Percentiles rank a stretch among this genome's conserved stretches.
Evolutionary conservation across 2,797 vertebrate genomes (phyloP).

Genomic region (Poliocrania exsul): DNA sequence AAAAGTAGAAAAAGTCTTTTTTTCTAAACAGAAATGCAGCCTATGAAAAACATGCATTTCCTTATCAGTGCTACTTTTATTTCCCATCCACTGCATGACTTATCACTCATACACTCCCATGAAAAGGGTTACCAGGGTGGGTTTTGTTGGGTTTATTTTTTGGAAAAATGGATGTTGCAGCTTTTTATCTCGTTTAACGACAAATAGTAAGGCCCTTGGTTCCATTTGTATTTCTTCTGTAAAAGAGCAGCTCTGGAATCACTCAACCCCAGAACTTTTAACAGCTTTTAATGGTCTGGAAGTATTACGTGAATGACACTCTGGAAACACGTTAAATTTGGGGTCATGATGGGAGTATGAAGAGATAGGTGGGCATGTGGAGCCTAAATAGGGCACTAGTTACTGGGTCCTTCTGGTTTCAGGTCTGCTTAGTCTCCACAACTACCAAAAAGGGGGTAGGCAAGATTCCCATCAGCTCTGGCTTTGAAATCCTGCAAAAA

Average conservation of each 20-base stretch:
- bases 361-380: not conserved
- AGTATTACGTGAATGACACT: conserved; percentile 42
- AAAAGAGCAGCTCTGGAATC: conserved; percentile 65
- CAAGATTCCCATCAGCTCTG: conserved; percentile 29
- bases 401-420: not conserved
- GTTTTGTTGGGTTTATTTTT: conserved; percentile 7
- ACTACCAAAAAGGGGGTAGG: not conserved
- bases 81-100: conserved; percentile 65
- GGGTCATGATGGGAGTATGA: not conserved
- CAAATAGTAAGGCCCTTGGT: conserved; percentile 79
- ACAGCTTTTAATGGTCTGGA: conserved; percentile 69
- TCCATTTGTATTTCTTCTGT: conserved; percentile 73
- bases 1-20: conserved; percentile 78
- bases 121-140: not conserved
- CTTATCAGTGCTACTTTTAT: conserved; percentile 75
- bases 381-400: not conserved
- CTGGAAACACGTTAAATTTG: conserved; percentile 61
- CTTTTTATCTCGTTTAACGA: conserved; percentile 73
- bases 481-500: conserved; percentile 51
- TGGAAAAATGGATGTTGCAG: conserved; percentile 74
- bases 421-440: conserved; percentile 50
- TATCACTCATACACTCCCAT: conserved; percentile 52
- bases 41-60: conserved; percentile 58
- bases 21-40: conserved; percentile 71
- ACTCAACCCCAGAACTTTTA: conserved; percentile 59